Conservation (phyloP, 2,797 vertebrate species). For the Avahi laniger region DNA sequence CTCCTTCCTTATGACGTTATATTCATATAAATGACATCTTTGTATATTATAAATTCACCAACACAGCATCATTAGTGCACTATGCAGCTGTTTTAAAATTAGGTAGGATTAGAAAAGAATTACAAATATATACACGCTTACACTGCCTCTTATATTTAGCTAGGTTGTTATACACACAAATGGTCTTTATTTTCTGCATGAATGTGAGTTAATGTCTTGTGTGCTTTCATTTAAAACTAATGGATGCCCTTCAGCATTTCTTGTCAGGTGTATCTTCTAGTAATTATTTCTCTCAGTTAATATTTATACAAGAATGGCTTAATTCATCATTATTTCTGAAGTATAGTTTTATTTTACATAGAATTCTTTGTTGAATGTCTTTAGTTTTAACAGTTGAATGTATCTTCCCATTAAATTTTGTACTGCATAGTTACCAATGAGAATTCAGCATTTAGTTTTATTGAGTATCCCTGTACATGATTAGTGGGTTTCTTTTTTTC, state of each 20-base stretch:
- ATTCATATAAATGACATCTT: neutral
- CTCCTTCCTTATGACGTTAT: too few relatives aligned
- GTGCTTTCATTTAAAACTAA: neutral
- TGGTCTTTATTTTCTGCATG: neutral
- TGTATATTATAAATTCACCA: neutral
- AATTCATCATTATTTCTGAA: neutral
- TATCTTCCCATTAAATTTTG: neutral
- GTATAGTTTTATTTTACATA: neutral
- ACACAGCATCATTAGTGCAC: too few relatives aligned
- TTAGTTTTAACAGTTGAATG: neutral
- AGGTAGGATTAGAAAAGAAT: neutral
- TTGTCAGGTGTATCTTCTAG: neutral
- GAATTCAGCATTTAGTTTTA: neutral
- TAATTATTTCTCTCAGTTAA: neutral
- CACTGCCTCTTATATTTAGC: neutral
- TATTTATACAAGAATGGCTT: neutral
- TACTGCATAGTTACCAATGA: neutral
- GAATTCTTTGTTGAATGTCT: neutral
- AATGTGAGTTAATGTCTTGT: neutral
- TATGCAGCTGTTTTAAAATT: neutral
- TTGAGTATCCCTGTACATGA: neutral
- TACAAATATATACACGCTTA: neutral
- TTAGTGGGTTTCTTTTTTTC: too few relatives aligned
- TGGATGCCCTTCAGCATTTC: neutral
- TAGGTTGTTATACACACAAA: accelerated